phyloP scores from a whole-genome alignment of 2,888 invertebrate species.

The Agonum fuliginosum region DNA sequence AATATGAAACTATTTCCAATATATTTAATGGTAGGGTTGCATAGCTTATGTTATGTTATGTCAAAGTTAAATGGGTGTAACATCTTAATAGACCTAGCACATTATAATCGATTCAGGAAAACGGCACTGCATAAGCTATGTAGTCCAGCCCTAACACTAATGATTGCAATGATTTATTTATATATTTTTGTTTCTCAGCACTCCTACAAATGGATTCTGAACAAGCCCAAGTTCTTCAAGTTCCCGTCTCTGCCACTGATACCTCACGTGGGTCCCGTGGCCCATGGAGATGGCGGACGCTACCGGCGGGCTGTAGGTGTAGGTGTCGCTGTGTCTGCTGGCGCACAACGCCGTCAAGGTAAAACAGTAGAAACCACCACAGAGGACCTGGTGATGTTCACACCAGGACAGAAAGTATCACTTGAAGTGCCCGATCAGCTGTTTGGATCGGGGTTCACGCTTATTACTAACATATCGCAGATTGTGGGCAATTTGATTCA shows the following conservation, averaged over 20 bases:
- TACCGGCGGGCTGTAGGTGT: slow-evolving; percentile 7
- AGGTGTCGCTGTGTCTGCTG: background rate
- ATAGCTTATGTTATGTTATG: too few species aligned
- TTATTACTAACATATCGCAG: slow-evolving; percentile 80
- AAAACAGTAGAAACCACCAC: slow-evolving; percentile 67
- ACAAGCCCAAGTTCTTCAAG: slow-evolving; percentile 8
- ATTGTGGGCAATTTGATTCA: slow-evolving; percentile 78
- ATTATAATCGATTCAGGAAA: too few species aligned
- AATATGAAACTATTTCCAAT: too few species aligned
- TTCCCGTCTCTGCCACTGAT: background rate
- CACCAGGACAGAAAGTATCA: slow-evolving; percentile 79
- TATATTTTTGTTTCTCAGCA: background rate
- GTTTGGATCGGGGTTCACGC: slow-evolving; percentile 81
- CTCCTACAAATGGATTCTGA: background rate
- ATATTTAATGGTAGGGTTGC: too few species aligned
- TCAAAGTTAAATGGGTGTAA: too few species aligned
- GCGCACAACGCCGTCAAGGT: slow-evolving; percentile 15
- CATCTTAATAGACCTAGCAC: too few species aligned
- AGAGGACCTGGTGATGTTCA: slow-evolving; percentile 78
- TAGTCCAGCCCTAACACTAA: too few species aligned
- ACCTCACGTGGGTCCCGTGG: background rate
- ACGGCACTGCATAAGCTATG: too few species aligned
- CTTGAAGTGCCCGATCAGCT: slow-evolving; percentile 80
- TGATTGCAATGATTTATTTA: background rate
- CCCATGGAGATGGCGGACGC: background rate